Evolutionary conservation across 2,797 vertebrate species (phyloP), one percentile per base, ranked within the genome.

Genomic region (Labeo calbasu): DNA sequence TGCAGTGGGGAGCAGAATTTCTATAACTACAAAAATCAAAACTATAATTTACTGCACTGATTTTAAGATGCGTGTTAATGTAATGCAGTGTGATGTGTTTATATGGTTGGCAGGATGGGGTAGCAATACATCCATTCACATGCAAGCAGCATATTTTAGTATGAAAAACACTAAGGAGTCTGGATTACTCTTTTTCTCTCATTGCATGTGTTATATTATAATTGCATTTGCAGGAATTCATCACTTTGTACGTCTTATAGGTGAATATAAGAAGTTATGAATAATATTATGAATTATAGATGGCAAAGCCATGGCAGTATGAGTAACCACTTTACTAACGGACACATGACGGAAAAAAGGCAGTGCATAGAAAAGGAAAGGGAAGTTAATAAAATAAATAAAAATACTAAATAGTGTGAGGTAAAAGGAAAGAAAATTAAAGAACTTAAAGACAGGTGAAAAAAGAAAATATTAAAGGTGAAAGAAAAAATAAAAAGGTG

Each of bases 271-370:
- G 48, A 51, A 43, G 71, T 75, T 65, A 82, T 82, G 81, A 75
- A 75, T 82, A 82, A 75, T 53, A 82, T 76, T 43, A 82, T 40
- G 50, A 66, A 82, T 75, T 82, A 66, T 40, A 75, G 59, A 82
- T 53, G 21, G 70, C 43, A 65, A 82, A 82, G 65, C 51, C 79
- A 81, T 4, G 43, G 70, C 73, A 51, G 65, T 82, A 65, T 43
- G 81, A 75, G 25, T 25, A 82, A 40, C 70, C 28, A 9, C 57
- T 51, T 65, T 53, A 36, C 5, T 65, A 57, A 80, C 51, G 79
- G 77, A 63, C 66, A 50, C 36, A n/a, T 10, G 53, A 46, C 69
- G 25, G 15, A 32, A 43, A 11, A 79, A 72, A 84, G 46, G 28
- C 21, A 23, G 23, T n/a, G 50, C 21, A 71, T 13, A 65, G 13